Conservation (phyloP, 2,797 vertebrate genomes). For the Epinephelus malabaricus region DNA sequence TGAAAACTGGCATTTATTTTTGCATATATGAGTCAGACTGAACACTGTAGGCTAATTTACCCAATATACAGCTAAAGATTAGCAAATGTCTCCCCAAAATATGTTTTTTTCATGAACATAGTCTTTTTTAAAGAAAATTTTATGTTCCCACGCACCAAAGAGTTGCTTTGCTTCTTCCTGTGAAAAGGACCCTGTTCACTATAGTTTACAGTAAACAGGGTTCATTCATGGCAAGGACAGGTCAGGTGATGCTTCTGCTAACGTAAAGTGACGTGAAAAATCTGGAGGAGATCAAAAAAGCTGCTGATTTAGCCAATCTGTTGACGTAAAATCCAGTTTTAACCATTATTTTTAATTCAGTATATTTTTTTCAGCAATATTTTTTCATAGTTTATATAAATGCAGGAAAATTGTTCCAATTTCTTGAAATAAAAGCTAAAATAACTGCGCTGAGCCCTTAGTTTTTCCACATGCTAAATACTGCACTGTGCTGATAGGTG, state of each 20-base stretch:
- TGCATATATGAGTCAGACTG: not conserved
- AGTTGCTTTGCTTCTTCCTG: not conserved
- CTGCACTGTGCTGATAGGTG: not conserved
- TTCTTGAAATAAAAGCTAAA: not conserved
- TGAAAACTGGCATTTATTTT: not conserved
- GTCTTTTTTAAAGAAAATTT: not conserved
- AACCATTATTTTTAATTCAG: not conserved
- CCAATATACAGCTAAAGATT: not conserved
- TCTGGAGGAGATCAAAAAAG: not conserved
- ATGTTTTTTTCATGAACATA: not conserved
- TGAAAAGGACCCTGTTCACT: not conserved
- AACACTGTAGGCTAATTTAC: not conserved
- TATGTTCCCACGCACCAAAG: not conserved
- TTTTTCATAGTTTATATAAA: not conserved
- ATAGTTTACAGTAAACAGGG: constrained; percentile 57
- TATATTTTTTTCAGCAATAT: not conserved
- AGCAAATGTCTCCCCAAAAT: not conserved
- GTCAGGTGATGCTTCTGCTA: not conserved
- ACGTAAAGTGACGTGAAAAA: constrained; percentile 1
- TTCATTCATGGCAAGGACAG: not conserved
- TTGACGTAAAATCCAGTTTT: not conserved
- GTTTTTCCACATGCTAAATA: too few species aligned
- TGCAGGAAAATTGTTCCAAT: not conserved
- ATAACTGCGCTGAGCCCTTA: not conserved
- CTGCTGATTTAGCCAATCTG: not conserved